Conservation (phyloP, 1,140 invertebrate genomes). For the Dinothrombium tinctorium region DNA sequence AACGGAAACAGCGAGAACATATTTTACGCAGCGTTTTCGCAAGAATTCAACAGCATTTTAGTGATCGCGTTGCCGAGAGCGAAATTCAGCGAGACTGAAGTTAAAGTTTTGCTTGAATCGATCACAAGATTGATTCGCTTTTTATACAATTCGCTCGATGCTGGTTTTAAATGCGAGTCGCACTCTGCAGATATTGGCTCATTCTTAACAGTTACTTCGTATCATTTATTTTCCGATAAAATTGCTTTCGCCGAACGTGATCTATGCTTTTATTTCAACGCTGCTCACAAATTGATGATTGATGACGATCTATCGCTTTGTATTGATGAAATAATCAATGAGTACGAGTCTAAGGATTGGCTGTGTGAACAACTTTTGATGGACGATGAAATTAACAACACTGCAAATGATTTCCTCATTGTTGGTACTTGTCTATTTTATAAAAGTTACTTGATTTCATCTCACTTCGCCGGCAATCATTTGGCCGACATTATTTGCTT, state of each 20-base stretch:
- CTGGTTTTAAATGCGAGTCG: conserved; percentile 2
- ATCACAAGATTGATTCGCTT: not conserved
- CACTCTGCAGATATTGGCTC: not conserved
- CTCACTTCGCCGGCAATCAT: conserved; percentile 2
- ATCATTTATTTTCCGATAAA: not conserved
- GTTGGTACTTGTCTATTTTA: conserved; percentile 6
- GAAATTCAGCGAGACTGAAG: not conserved
- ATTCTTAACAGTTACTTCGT: not conserved
- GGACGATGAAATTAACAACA: not conserved
- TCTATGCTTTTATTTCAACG: not conserved
- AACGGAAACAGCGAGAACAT: not conserved
- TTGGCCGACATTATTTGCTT: conserved; percentile 1
- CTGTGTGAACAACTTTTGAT: not conserved
- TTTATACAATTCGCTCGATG: conserved; percentile 6
- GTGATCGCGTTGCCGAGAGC: not conserved
- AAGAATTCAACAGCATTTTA: conserved; percentile 3
- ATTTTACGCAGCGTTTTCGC: not conserved
- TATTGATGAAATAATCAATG: conserved; percentile 1
- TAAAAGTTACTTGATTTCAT: conserved; percentile 3
- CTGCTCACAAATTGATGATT: conserved; percentile 2
- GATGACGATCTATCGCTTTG: conserved; percentile 2
- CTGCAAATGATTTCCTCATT: not conserved
- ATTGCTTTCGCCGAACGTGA: not conserved
- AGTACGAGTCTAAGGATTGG: conserved; percentile 8
- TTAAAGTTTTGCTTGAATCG: not conserved